Percentiles rank a stretch among this genome's conserved stretches.
These are phyloP conservation scores for Microplitis deprimator DNA, from an alignment of 2,888 invertebrate species.

Conservation along the genomic window DNA sequence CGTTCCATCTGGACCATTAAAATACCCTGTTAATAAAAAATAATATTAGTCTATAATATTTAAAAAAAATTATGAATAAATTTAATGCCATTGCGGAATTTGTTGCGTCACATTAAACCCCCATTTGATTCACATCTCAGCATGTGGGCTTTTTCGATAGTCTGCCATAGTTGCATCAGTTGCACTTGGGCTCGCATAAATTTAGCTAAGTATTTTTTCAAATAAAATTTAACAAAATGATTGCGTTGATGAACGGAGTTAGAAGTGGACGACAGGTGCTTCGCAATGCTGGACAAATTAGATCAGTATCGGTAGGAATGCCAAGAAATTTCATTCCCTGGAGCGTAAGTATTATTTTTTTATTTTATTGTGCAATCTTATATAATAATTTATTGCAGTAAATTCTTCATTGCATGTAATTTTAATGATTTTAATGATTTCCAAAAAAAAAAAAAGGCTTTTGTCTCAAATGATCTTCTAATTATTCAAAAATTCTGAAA, in stretches of 20 bases:
- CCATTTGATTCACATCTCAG: constrained; percentile 4
- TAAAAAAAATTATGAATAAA: neutral
- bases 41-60: neutral
- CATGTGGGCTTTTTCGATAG: constrained; percentile 1
- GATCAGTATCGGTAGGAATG: constrained; percentile 34
- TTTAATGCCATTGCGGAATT: neutral
- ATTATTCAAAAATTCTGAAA: too few relatives aligned
- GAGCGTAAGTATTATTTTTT: constrained; percentile 46
- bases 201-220: neutral
- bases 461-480: too few relatives aligned
- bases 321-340: constrained; percentile 50
- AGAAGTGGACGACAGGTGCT: constrained; percentile 40
- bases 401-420: too few relatives aligned
- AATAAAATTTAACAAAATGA: constrained; percentile 44
- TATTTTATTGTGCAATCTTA: constrained; percentile 33
- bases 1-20: neutral
- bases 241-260: constrained; percentile 38
- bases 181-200: neutral
- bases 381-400: constrained; percentile 33
- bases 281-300: constrained; percentile 42
- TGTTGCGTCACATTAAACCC: neutral
- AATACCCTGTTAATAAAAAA: neutral
- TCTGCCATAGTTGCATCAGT: constrained; percentile 17
- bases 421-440: too few relatives aligned
- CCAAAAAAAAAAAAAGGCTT: too few relatives aligned